A percentile compares a stretch with the other conserved stretches of the same genome.
Evolutionary conservation across 2,888 invertebrate species (phyloP).

Genomic region (Litoditis marina): DNA sequence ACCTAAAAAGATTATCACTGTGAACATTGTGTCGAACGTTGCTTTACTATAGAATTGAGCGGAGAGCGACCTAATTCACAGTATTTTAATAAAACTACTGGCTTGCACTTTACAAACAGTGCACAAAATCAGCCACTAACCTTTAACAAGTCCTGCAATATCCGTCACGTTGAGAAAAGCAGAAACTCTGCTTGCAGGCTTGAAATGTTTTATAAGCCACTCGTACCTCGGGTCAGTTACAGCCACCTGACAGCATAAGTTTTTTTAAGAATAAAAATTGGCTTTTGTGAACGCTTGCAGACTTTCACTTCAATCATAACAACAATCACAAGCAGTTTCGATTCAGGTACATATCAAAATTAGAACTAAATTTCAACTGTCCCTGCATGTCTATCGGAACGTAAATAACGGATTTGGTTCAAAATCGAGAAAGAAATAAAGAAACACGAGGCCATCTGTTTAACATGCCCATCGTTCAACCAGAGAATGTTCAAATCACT

Average conservation of each 20-base stretch:
- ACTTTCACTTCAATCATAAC: neutral
- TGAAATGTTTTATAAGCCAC: constrained; percentile 86
- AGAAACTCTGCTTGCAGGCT: constrained; percentile 85
- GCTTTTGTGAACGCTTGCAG: neutral
- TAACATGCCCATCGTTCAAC: too few relatives aligned
- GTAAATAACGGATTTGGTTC: too few relatives aligned
- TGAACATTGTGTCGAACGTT: neutral
- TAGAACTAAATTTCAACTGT: too few relatives aligned
- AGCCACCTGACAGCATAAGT: constrained; percentile 74
- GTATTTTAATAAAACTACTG: too few relatives aligned
- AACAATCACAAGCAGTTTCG: too few relatives aligned
- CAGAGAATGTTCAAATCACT: too few relatives aligned
- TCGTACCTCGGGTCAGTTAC: constrained; percentile 93
- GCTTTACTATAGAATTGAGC: neutral
- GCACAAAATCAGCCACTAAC: constrained; percentile 63
- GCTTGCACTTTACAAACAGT: neutral
- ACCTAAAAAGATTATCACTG: constrained; percentile 21
- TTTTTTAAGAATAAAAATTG: neutral
- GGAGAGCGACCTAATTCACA: too few relatives aligned
- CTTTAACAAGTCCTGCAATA: constrained; percentile 95
- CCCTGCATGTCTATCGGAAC: too few relatives aligned
- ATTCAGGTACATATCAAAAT: too few relatives aligned
- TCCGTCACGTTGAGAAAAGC: constrained; percentile 95
- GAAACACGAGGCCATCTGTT: too few relatives aligned
- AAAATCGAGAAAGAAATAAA: too few relatives aligned